Evolutionary conservation across 1,140 invertebrate genomes (phyloP), one percentile per base, ranked within the genome.

Genomic region (Zeugodacus cucurbitae): DNA sequence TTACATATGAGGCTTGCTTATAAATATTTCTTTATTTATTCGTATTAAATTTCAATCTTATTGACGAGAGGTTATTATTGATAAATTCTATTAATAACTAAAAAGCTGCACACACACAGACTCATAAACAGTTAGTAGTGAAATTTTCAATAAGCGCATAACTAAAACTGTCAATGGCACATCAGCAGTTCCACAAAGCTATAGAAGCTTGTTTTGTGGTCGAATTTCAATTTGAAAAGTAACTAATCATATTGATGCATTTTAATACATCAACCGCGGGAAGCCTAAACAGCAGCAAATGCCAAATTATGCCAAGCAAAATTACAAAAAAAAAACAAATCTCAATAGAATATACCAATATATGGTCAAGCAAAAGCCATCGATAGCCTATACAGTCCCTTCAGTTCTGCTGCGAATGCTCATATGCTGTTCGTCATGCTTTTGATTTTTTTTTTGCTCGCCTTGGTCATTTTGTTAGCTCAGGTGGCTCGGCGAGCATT

Each of bases 191-290:
- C 3, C 37, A 41, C 37, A 41, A 3, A 41, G 48, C 48, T 54
- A 17, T 20, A 54, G 26, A 26, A 62, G 17, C 48, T 54, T 54
- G 48, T n/a, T n/a, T 62, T 26, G 34, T 22, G 8, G 17, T 7
- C 8, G 34, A 74, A 74, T 34, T 74, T 74, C 34, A 74, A 37
- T 74, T 74, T 74, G 32, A 74, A 74, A 41, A 74, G 67, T 74
- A 74, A 74, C 67, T 74, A 74, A 74, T 74, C 67, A 74, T 34
- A 74, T 74, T 74, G 67, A 74, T 74, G 67, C 34, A 74, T 74
- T 74, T 74, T 67, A 17, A 20, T 74, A 37, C 67, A 74, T 67
- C 64, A 67, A 34, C 29, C 67, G 34, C 5, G 26, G 32, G 11
- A 32, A 34, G 2, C 29, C 67, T 17, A 74, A 74, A 41, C 34